These are phyloP conservation scores for Oreochromis aureus DNA, from an alignment of 2,113 vertebrate species.

Conservation along the genomic window DNA sequence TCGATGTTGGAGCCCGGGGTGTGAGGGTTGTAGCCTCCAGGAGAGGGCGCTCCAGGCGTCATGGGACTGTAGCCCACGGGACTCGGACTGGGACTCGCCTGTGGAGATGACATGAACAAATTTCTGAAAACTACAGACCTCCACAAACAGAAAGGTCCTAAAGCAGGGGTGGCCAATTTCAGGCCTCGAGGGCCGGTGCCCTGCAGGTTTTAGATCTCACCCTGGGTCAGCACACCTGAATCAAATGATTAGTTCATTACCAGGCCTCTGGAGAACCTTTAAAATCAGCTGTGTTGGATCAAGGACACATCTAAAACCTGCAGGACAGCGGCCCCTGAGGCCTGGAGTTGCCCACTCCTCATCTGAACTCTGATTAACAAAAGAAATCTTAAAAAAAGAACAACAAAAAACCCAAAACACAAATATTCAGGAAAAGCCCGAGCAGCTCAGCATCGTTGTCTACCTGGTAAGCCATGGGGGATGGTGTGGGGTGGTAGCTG, in stretches of 20 bases:
- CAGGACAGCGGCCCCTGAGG: background rate
- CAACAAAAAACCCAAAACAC: background rate
- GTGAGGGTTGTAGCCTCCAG: constrained; percentile 91
- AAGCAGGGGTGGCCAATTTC: rapidly evolving
- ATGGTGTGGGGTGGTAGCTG: constrained; percentile 91
- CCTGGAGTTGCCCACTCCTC: rapidly evolving
- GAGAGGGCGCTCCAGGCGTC: constrained; percentile 92
- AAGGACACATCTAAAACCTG: background rate
- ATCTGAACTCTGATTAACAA: background rate
- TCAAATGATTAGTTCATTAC: background rate
- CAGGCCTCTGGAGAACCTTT: background rate
- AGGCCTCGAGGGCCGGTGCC: background rate
- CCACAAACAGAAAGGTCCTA: background rate
- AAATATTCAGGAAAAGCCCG: rapidly evolving
- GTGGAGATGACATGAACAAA: background rate
- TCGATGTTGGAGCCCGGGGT: constrained; percentile 92
- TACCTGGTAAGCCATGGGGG: constrained; percentile 95
- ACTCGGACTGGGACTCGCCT: constrained; percentile 92
- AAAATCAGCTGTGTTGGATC: background rate
- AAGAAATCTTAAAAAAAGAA: background rate
- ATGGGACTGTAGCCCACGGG: constrained; percentile 93
- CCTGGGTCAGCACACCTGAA: background rate
- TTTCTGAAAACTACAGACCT: background rate
- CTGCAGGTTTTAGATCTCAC: background rate
- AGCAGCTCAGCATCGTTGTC: background rate